Evolutionary conservation across 2,113 vertebrate species (phyloP).

Genomic region (Sceloporus undulatus): DNA sequence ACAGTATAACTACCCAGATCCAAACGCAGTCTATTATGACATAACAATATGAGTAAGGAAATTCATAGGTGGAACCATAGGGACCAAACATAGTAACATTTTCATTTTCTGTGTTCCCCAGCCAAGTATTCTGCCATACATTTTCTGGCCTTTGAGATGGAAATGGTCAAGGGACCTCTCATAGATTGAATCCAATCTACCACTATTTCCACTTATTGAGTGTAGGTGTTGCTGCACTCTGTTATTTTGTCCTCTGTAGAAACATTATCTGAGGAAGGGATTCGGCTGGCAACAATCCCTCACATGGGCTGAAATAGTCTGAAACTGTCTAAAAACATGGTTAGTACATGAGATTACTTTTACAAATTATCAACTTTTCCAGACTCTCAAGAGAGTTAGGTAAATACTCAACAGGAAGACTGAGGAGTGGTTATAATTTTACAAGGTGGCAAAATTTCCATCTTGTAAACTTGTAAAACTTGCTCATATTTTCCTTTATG

Average conservation of each 20-base stretch:
- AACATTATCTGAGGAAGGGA: background rate
- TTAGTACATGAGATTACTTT: background rate
- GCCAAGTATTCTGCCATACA: conserved; percentile 40
- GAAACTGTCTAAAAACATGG: background rate
- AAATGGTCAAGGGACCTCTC: background rate
- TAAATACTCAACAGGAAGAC: background rate
- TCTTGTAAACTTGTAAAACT: background rate
- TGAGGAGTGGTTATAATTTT: background rate
- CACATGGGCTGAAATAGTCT: background rate
- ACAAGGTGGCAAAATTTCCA: background rate
- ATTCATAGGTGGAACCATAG: conserved; percentile 38
- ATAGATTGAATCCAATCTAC: background rate
- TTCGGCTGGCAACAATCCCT: background rate
- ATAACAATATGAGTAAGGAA: conserved; percentile 27
- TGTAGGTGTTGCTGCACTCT: background rate
- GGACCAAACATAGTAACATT: background rate
- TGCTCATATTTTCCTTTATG: background rate
- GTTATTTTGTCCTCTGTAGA: background rate
- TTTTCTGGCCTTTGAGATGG: background rate
- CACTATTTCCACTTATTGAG: background rate
- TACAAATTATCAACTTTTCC: background rate
- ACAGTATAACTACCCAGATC: conserved; percentile 58
- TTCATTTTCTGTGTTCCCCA: conserved; percentile 43
- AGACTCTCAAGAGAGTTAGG: background rate
- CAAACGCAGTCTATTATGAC: conserved; percentile 19